A percentile compares a stretch with the other conserved stretches of the same genome.
Evolutionary conservation across 2,113 vertebrate genomes (phyloP).

Genomic region (Thymallus thymallus): DNA sequence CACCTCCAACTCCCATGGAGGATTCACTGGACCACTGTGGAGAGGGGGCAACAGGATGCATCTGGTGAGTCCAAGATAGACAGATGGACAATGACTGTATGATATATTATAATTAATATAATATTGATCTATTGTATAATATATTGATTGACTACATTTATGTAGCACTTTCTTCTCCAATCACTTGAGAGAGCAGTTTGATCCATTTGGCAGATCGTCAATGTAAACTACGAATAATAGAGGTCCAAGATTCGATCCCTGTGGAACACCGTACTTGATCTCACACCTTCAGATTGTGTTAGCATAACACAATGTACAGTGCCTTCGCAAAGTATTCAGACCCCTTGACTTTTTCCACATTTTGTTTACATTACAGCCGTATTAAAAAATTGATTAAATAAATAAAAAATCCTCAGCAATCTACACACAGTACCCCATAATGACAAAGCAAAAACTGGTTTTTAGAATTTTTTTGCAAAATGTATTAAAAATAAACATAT

Average conservation of each 20-base stretch:
- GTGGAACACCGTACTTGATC: neutral
- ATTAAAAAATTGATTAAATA: too few species aligned
- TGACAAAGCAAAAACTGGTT: too few species aligned
- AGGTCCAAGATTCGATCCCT: neutral
- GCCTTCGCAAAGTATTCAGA: too few species aligned
- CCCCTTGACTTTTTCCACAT: too few species aligned
- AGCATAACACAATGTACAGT: neutral
- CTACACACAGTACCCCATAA: too few species aligned
- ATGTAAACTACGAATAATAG: too few species aligned
- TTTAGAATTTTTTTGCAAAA: too few species aligned
- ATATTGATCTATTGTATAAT: neutral
- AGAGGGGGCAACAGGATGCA: constrained; percentile 85
- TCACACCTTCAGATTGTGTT: neutral
- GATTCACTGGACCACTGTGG: constrained; percentile 58
- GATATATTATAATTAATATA: constrained; percentile 7
- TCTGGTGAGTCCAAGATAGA: constrained; percentile 76
- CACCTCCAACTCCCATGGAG: neutral
- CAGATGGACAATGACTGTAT: too few species aligned
- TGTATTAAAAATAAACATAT: too few species aligned
- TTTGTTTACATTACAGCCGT: too few species aligned
- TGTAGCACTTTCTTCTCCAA: neutral
- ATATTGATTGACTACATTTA: neutral
- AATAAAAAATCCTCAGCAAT: too few species aligned
- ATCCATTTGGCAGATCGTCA: neutral
- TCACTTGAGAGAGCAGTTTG: neutral